Evolutionary conservation across 92 coral and sea anemone species (phyloP), one percentile per base, ranked within the genome.

Genomic region (Epizoanthus stellaris): DNA sequence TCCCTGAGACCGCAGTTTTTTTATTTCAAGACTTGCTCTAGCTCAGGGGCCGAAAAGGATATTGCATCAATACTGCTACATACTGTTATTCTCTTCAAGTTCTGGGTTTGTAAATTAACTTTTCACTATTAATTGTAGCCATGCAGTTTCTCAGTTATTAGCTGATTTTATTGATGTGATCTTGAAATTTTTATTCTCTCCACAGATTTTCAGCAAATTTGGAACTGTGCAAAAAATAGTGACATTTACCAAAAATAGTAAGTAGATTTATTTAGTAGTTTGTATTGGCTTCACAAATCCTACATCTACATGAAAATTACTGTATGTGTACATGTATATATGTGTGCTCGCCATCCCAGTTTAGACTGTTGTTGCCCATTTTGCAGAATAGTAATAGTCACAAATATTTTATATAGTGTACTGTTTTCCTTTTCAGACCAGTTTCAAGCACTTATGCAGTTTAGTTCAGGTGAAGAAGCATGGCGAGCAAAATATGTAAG

Each of bases 181-280:
- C n/a, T n/a, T 17, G 25, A 13, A 57, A 9, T 4, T 36, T 47
- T 25, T 39, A 53, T 61, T 70, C 40, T 70, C 40, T 90, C 71
- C 6, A 61, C 91, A 96, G 99, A 93, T 96, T 42, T 90, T 96
- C 79, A 90, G 97, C 68, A 95, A 92, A 85, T 90, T 87, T 89
- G 99, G 99, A 36, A 90, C 93, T 17, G 94, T 96, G 42, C 90
- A 95, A 63, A 91, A 91, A 84, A 91, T 96, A 83, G 98, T 95
- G 14, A 95, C 95, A 52, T 96, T 93, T 81, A 93, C 97, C 16
- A 96, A 93, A 77, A 95, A 88, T 71, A 89, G 99, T 96, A 85
- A 85, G 98, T 94, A 25, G 39, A 4, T 3, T n/a, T n/a, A n/a
- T n/a, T n/a, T 49, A 23, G 9, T 43, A 25, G 13, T 85, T 57